phyloP scores from a whole-genome alignment of 2,888 invertebrate species.

The Noctua janthe region DNA sequence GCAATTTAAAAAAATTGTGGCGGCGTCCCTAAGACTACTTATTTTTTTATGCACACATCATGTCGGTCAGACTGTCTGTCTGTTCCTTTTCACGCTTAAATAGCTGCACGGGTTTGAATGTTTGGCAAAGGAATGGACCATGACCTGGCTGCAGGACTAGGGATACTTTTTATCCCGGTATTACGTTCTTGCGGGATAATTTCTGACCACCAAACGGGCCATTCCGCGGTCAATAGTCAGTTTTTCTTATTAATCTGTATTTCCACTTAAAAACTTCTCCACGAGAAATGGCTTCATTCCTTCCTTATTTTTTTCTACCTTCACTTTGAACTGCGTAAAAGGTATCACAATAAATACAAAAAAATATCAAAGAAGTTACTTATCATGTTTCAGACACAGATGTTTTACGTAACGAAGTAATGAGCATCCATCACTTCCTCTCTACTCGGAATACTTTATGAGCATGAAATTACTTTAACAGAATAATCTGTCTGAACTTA shows the following conservation, averaged over 20 bases:
- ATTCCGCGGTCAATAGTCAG: not conserved
- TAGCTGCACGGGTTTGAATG: not conserved
- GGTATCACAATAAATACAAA: constrained; percentile 9
- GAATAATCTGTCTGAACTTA: constrained; percentile 41
- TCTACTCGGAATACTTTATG: constrained; percentile 44
- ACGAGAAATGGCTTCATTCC: not conserved
- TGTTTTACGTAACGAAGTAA: constrained; percentile 42
- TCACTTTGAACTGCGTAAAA: not conserved
- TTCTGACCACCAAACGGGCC: not conserved
- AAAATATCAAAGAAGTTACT: constrained; percentile 25
- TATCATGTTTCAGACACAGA: constrained; percentile 34
- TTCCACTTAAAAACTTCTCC: not conserved
- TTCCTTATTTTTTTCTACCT: not conserved
- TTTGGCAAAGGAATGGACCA: not conserved
- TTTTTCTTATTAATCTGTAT: not conserved
- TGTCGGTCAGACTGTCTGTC: too few relatives aligned
- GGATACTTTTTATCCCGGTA: not conserved
- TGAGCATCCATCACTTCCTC: constrained; percentile 36
- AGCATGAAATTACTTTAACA: constrained; percentile 36
- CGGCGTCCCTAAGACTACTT: not conserved
- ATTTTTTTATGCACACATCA: too few relatives aligned
- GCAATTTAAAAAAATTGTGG: not conserved
- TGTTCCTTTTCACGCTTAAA: not conserved
- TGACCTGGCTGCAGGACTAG: not conserved
- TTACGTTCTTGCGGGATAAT: not conserved